Conservation (phyloP, 2,888 invertebrate species). For the Synanthedon myopaeformis region DNA sequence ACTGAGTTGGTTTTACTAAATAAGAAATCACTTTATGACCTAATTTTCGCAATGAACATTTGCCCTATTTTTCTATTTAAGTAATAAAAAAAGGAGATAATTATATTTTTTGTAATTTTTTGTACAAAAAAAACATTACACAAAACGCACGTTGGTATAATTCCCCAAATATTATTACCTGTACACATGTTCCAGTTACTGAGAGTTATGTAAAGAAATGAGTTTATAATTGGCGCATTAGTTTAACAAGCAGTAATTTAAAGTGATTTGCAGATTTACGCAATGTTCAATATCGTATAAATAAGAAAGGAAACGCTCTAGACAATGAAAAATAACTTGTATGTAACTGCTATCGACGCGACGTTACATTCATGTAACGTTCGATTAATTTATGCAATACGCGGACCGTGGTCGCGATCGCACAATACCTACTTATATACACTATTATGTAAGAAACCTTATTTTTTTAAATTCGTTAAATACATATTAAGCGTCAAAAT, state of each 20-base stretch:
- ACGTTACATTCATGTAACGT: constrained; percentile 18
- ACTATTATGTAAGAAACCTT: too few species aligned
- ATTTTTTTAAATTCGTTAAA: too few species aligned
- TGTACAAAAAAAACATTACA: too few species aligned
- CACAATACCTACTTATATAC: background rate
- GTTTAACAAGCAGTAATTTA: constrained; percentile 1
- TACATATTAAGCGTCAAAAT: too few species aligned
- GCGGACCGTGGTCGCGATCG: background rate
- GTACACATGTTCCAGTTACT: too few species aligned
- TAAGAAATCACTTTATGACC: too few species aligned
- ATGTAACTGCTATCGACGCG: constrained; percentile 29
- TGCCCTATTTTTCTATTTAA: too few species aligned
- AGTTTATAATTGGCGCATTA: background rate
- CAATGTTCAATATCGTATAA: constrained; percentile 32
- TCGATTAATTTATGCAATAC: background rate
- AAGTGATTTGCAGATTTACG: constrained; percentile 22
- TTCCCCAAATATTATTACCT: background rate
- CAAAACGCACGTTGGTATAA: too few species aligned
- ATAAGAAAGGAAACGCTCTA: constrained; percentile 56
- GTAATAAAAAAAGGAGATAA: too few species aligned
- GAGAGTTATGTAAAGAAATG: constrained; percentile 1
- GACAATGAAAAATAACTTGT: constrained; percentile 58
- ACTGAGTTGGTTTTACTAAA: too few species aligned
- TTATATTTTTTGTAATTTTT: too few species aligned
- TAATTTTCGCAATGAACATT: too few species aligned